Evolutionary conservation across 2,797 vertebrate genomes (phyloP), one percentile per base, ranked within the genome.

Genomic region (Knipowitschia caucasica): DNA sequence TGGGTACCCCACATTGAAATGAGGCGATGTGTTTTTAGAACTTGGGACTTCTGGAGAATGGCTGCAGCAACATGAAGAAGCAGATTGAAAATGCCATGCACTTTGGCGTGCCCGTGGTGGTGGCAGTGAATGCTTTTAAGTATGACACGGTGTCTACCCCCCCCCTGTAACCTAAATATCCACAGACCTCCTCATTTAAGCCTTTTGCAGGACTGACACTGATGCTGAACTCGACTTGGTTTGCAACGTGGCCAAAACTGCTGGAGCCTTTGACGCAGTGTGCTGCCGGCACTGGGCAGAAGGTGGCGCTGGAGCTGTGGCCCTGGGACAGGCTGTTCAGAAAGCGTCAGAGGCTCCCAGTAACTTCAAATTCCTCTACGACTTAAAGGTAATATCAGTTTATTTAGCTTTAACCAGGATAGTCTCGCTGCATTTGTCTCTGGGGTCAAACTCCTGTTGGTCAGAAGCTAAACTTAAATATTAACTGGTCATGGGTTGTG

Each of bases 121-220:
- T 99, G 52, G 97, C 95, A 1, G 92, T 99, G 47, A 99, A 99
- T 33, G 92, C 78, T 55, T 99, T 99, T 88, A 96, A 93, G 97
- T 99, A 82, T 92, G 94, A 78, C 26, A 31, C 31, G 0, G 6
- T 6, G 20, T 14, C 6, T 15, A 12, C 7, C 2, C 18, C 10
- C 36, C 18, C 31, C n/a, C n/a, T n/a, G n/a, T n/a, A 33, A 31
- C 6, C 12, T 21, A 33, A 17, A 2, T 14, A 18, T 20, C 14
- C 3, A 17, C 1, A 27, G 7, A 38, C 2, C 20, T 10, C 5
- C 5, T 23, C n/a, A 27, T 27, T 27, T 17, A 17, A 7, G 9
- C 21, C 30, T 3, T 25, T 50, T 85, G 7, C 80, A 99, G 97
- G 81, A 94, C 92, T 0, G 97, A 99, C 68, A 94, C 94, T 0